Evolutionary conservation across 2,797 vertebrate species (phyloP).

Genomic region (Cyprinodon diabolis): DNA sequence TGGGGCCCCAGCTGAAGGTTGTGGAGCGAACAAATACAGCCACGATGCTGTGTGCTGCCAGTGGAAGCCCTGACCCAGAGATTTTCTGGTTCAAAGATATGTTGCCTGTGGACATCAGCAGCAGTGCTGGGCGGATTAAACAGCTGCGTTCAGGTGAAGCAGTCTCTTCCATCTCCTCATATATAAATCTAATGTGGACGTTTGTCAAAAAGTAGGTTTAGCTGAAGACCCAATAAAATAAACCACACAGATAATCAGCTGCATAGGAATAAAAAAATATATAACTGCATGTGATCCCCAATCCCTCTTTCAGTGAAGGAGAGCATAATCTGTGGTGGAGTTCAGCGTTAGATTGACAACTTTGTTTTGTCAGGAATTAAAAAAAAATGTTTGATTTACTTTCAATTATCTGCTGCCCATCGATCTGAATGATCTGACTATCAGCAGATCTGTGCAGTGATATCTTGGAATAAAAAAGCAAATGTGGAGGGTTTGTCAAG

Average conservation of each 20-base stretch:
- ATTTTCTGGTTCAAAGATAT: constrained; percentile 99
- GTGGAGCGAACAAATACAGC: constrained; percentile 95
- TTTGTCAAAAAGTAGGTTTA: neutral
- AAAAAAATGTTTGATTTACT: too few species aligned
- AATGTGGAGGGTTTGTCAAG: too few species aligned
- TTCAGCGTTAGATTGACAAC: too few species aligned
- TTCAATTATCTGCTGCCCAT: too few species aligned
- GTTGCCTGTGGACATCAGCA: constrained; percentile 91
- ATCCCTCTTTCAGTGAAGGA: too few species aligned
- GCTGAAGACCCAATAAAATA: neutral
- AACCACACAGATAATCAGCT: constrained; percentile 45
- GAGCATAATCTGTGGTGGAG: too few species aligned
- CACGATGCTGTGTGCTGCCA: constrained; percentile 96
- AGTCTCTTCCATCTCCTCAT: neutral
- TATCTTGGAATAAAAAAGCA: too few species aligned
- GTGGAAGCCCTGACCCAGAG: constrained; percentile 94
- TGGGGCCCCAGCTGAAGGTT: constrained; percentile 98
- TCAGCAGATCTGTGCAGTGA: too few species aligned
- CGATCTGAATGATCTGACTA: too few species aligned
- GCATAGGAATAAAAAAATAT: constrained; percentile 74
- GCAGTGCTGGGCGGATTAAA: constrained; percentile 92
- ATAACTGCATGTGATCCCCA: too few species aligned
- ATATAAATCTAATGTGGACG: neutral
- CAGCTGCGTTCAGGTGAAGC: constrained; percentile 95
- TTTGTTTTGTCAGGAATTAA: too few species aligned